phyloP scores from a whole-genome alignment of 2,888 invertebrate species.

The Dicranocentrus wangi region DNA sequence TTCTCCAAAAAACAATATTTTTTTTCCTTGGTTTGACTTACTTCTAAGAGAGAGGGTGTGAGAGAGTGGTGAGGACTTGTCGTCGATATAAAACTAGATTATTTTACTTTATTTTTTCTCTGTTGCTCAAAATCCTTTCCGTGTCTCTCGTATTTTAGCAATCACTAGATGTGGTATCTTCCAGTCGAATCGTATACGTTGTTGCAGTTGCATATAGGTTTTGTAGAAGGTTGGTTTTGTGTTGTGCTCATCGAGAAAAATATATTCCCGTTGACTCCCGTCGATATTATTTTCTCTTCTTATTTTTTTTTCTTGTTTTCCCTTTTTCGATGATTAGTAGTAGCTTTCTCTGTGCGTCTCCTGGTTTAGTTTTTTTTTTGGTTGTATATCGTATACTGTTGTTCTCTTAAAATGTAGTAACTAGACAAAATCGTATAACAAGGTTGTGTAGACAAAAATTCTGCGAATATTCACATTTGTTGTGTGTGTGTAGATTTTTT shows the following conservation, averaged over 20 bases:
- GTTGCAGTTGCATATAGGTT: conserved; percentile 44
- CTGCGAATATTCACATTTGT: conserved; percentile 26
- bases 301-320: neutral
- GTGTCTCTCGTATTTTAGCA: neutral
- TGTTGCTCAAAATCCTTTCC: neutral
- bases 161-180: conserved; percentile 63
- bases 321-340: too few relatives aligned
- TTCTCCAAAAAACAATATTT: conserved; percentile 28
- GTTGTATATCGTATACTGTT: conserved; percentile 55
- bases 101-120: too few relatives aligned
- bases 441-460: conserved; percentile 22
- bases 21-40: too few relatives aligned
- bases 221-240: neutral
- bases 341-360: neutral
- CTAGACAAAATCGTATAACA: conserved; percentile 62
- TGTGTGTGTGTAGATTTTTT: neutral
- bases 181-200: conserved; percentile 60
- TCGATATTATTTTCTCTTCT: conserved; percentile 11
- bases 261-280: conserved; percentile 21
- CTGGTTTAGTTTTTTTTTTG: conserved; percentile 48
- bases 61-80: too few relatives aligned
- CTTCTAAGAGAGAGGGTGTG: too few relatives aligned
- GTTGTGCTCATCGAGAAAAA: conserved; percentile 38
- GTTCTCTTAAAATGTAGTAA: conserved; percentile 32
- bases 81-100: too few relatives aligned